A percentile compares a stretch with the other conserved stretches of the same genome.
These are phyloP conservation scores for Strigamia maritima DNA, from an alignment of 2,888 invertebrate species.

Conservation along the genomic window DNA sequence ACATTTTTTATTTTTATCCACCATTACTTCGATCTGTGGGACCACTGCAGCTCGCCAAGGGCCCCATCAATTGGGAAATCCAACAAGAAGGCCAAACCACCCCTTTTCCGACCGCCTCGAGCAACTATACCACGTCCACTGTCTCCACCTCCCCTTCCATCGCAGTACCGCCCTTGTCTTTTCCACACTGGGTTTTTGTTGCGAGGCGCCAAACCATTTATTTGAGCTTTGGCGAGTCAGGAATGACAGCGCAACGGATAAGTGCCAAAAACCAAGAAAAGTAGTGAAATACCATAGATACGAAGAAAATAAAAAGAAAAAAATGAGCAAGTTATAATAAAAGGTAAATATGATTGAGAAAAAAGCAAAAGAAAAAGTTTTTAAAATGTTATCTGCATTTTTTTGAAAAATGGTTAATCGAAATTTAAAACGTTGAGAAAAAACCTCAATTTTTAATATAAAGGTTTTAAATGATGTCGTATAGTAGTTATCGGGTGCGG, in stretches of 20 bases:
- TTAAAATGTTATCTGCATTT: neutral
- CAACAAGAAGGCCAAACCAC: neutral
- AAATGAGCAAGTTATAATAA: no score
- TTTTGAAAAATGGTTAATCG: neutral
- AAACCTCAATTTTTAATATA: neutral
- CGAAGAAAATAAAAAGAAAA: neutral
- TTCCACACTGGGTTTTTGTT: neutral
- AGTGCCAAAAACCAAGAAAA: neutral
- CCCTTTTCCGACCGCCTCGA: neutral
- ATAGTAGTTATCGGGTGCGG: neutral
- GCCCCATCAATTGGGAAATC: conserved; percentile 22
- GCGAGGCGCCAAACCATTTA: neutral
- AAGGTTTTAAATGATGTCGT: neutral
- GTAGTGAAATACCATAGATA: neutral
- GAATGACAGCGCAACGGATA: neutral
- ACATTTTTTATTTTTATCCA: neutral
- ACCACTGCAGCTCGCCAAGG: conserved; percentile 13
- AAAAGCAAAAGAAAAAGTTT: neutral
- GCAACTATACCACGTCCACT: neutral
- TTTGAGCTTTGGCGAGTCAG: neutral
- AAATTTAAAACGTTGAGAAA: no score
- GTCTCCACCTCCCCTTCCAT: neutral
- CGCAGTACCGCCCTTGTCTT: neutral
- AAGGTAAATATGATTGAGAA: neutral
- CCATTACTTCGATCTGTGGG: conserved; percentile 16